Percentiles rank a stretch among this genome's conserved stretches.
These are phyloP conservation scores for Anthopleura xanthogrammica DNA, from an alignment of 92 coral and sea anemone species.

Conservation along the genomic window DNA sequence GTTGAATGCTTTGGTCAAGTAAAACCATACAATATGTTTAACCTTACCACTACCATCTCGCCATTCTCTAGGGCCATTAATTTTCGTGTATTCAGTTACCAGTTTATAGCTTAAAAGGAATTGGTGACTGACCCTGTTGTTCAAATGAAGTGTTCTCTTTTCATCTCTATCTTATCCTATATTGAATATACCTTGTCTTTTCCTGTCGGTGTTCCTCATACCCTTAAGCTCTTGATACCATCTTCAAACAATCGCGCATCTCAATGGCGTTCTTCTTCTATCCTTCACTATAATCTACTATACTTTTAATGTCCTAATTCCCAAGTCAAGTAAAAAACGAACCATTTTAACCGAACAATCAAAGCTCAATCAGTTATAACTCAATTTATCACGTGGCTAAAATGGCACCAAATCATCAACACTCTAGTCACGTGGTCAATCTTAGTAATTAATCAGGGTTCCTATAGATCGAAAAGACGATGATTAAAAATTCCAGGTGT, in stretches of 20 bases:
- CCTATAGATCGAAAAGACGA: no score
- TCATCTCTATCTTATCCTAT: background rate
- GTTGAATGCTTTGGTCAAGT: no score
- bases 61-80: no score
- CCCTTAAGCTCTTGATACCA: background rate
- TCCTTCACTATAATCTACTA: background rate
- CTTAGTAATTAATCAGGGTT: background rate
- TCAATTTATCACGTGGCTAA: background rate
- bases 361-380: background rate
- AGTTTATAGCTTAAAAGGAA: no score
- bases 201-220: background rate
- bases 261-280: background rate
- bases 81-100: no score
- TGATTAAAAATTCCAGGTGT: background rate
- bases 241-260: background rate
- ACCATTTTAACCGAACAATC: background rate
- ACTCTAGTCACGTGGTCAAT: background rate
- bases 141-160: background rate
- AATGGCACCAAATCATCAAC: background rate
- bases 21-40: no score
- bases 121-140: background rate
- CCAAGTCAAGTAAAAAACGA: background rate
- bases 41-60: no score
- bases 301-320: background rate
- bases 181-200: background rate